A percentile compares a stretch with the other conserved stretches of the same genome.
These are phyloP conservation scores for Denticeps clupeoides DNA, from an alignment of 2,797 vertebrate genomes.

Conservation along the genomic window DNA sequence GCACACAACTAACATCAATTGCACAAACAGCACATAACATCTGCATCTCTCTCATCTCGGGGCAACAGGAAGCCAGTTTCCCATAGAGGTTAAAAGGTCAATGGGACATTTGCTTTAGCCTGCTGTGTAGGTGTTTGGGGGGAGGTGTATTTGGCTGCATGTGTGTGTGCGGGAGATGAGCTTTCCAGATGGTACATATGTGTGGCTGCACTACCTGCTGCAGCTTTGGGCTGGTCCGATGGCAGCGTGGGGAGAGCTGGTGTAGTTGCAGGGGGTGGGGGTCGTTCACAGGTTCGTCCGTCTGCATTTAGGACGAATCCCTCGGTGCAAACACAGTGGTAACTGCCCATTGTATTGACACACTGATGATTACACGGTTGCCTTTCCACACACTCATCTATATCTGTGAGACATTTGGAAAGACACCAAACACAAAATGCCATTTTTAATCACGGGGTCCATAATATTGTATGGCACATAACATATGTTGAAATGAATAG, in stretches of 20 bases:
- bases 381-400: conserved; percentile 67
- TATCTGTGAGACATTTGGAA: conserved; percentile 48
- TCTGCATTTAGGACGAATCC: conserved; percentile 60
- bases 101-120: not conserved
- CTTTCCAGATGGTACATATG: too few species aligned
- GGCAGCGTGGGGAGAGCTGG: conserved; percentile 18
- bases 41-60: too few species aligned
- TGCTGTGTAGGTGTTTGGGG: too few species aligned
- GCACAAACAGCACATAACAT: too few species aligned
- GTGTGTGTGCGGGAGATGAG: not conserved
- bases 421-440: not conserved
- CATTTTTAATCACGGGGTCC: too few species aligned
- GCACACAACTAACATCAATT: too few species aligned
- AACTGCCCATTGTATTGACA: conserved; percentile 71
- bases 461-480: too few species aligned
- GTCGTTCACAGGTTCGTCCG: conserved; percentile 44
- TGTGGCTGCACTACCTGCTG: conserved; percentile 15
- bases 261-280: conserved; percentile 21
- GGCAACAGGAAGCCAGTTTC: too few species aligned
- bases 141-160: not conserved
- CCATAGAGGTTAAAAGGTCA: not conserved
- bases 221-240: conserved; percentile 27
- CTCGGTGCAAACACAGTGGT: conserved; percentile 55
- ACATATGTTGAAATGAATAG: too few species aligned
- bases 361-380: conserved; percentile 66